These are phyloP conservation scores for Porites evermanni DNA, from an alignment of 92 coral and sea anemone species.

Conservation along the genomic window DNA sequence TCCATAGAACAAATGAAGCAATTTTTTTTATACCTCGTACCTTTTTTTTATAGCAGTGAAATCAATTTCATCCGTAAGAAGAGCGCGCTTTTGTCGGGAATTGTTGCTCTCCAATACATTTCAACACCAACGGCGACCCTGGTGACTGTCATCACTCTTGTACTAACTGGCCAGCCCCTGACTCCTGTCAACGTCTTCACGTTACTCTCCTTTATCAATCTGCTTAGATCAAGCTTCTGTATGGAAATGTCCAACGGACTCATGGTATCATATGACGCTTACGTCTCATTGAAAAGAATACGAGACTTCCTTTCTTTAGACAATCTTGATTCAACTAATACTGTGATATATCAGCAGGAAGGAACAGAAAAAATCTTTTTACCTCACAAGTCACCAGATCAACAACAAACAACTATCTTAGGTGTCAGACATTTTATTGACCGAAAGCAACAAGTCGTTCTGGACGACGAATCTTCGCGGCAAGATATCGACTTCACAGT, in stretches of 20 bases:
- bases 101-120: not conserved
- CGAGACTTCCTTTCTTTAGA: not conserved
- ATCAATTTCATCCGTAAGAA: not conserved
- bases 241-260: not conserved
- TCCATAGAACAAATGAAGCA: too few relatives aligned
- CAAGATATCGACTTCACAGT: not conserved
- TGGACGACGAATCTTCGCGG: not conserved
- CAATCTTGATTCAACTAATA: not conserved
- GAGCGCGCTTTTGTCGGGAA: not conserved
- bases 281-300: not conserved
- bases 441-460: not conserved
- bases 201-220: not conserved
- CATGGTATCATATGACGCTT: not conserved
- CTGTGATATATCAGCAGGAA: too few relatives aligned
- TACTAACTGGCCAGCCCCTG: not conserved
- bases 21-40: too few relatives aligned
- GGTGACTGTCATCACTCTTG: too few relatives aligned
- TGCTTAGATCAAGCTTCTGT: not conserved
- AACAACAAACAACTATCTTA: too few relatives aligned
- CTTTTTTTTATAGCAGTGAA: too few relatives aligned
- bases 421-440: too few relatives aligned
- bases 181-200: not conserved
- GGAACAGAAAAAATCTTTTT: too few relatives aligned
- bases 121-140: not conserved
- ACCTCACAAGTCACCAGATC: too few relatives aligned